Conservation (phyloP, 1,140 invertebrate genomes). For the Euwallacea fornicatus region DNA sequence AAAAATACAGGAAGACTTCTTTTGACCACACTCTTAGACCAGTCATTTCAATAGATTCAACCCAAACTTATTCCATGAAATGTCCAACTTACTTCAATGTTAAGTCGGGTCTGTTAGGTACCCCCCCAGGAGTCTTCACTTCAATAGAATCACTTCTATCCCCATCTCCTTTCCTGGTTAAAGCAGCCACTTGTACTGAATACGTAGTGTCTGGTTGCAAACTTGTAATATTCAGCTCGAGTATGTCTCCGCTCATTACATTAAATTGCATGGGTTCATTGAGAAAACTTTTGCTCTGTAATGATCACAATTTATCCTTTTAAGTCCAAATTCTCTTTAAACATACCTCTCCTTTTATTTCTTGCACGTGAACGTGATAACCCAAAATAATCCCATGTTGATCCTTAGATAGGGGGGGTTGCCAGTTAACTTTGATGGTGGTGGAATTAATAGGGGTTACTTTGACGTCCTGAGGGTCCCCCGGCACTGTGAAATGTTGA, state of each 20-base stretch:
- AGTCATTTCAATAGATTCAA: too few species aligned
- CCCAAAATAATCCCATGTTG: slow-evolving; percentile 95
- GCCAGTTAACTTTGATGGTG: slow-evolving; percentile 88
- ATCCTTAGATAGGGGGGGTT: slow-evolving; percentile 84
- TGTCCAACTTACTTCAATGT: slow-evolving; percentile 72
- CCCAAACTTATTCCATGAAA: slow-evolving; percentile 4
- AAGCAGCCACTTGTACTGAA: slow-evolving; percentile 88
- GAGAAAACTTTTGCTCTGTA: slow-evolving; percentile 73
- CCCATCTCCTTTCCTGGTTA: slow-evolving; percentile 94
- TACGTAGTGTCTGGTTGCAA: slow-evolving; percentile 93
- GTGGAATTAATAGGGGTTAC: slow-evolving; percentile 89
- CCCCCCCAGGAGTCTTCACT: slow-evolving; percentile 90
- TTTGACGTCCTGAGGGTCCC: slow-evolving; percentile 89
- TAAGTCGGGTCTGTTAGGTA: slow-evolving; percentile 83
- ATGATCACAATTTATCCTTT: neutral
- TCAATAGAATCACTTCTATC: slow-evolving; percentile 79
- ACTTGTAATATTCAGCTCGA: slow-evolving; percentile 82
- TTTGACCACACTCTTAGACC: too few species aligned
- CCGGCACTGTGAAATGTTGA: slow-evolving; percentile 79
- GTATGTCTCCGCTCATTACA: slow-evolving; percentile 73
- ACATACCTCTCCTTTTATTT: slow-evolving; percentile 79
- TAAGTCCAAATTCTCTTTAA: neutral
- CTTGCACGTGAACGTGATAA: slow-evolving; percentile 94
- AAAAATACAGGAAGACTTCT: too few species aligned
- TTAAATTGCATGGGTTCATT: slow-evolving; percentile 84